Evolutionary conservation across 1,140 invertebrate genomes (phyloP), one percentile per base, ranked within the genome.

Genomic region (Plutomurus gul): DNA sequence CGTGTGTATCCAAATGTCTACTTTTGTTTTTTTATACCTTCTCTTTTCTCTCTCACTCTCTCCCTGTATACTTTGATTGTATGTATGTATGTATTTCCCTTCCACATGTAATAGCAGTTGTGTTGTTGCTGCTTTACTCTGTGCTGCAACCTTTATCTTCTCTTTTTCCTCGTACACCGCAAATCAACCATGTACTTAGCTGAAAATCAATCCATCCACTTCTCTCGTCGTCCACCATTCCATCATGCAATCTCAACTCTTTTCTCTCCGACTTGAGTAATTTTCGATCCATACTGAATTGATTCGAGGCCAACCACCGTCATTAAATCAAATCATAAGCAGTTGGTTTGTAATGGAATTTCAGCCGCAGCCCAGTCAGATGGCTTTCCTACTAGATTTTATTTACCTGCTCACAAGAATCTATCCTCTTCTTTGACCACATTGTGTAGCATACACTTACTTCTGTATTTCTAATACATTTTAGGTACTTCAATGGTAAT

Each of bases 251-350:
- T 49, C 46, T 49, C 7, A 49, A 49, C 46, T 65, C 56, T 65
- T 65, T n/a, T 65, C 56, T 30, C 56, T 65, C 30, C 10, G 36
- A 65, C 56, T 65, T 30, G 36, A 65, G 56, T 65, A 65, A 65
- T 65, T 65, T 65, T 65, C 56, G 56, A 65, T 65, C 56, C 56
- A 65, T 65, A 65, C 56, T 65, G 56, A 65, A 65, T 65, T 65
- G 56, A 65, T 65, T 65, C 56, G 56, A 65, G 56, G 56, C 56
- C 56, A 65, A 65, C 56, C 56, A 65, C 56, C 56, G 56, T 65
- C 56, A 65, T 65, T 65, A 65, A 65, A 65, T 65, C 56, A 65
- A 65, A 65, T 65, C 56, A 65, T 65, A n/a, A n/a, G n/a, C 56
- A 33, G 56, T 65, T 65, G 56, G 11, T 65, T 65, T 65, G 27